Percentiles rank a stretch among this genome's conserved stretches.
Evolutionary conservation across 2,888 invertebrate species (phyloP).

Genomic region (Chloroclysta siterata): DNA sequence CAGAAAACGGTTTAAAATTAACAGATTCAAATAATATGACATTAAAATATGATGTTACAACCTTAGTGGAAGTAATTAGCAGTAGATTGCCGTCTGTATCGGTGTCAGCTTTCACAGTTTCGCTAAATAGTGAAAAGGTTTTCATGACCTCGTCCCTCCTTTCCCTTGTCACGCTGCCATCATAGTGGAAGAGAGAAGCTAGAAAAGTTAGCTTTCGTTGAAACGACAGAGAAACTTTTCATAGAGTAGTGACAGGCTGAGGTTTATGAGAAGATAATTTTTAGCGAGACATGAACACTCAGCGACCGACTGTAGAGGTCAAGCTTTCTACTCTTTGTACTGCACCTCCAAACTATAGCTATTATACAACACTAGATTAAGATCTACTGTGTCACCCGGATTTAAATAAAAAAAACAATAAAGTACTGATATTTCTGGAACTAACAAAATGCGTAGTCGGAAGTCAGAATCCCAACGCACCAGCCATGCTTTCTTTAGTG

Average conservation of each 20-base stretch:
- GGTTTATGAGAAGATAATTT: slow-evolving; percentile 24
- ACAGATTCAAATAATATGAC: slow-evolving; percentile 11
- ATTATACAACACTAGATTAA: neutral
- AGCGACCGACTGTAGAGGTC: slow-evolving; percentile 13
- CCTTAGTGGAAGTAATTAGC: slow-evolving; percentile 48
- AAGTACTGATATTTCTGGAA: no score
- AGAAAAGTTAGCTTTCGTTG: slow-evolving; percentile 16
- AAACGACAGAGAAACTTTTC: slow-evolving; percentile 30
- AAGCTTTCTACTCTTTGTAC: slow-evolving; percentile 11
- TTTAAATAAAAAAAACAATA: no score
- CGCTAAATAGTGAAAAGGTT: slow-evolving; percentile 32
- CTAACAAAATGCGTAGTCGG: no score
- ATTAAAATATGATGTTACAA: slow-evolving; percentile 45
- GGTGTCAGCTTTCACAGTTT: slow-evolving; percentile 38
- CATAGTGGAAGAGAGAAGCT: slow-evolving; percentile 26
- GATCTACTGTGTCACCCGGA: no score
- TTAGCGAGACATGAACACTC: slow-evolving; percentile 11
- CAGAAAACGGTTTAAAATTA: slow-evolving; percentile 1
- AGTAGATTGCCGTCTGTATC: slow-evolving; percentile 37
- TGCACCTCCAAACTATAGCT: neutral
- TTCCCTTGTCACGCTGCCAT: slow-evolving; percentile 18
- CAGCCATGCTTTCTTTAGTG: neutral
- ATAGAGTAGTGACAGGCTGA: slow-evolving; percentile 11
- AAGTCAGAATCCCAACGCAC: neutral
- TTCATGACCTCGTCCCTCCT: slow-evolving; percentile 21